Evolutionary conservation across 2,113 vertebrate species (phyloP).

Genomic region (Natator depressus): DNA sequence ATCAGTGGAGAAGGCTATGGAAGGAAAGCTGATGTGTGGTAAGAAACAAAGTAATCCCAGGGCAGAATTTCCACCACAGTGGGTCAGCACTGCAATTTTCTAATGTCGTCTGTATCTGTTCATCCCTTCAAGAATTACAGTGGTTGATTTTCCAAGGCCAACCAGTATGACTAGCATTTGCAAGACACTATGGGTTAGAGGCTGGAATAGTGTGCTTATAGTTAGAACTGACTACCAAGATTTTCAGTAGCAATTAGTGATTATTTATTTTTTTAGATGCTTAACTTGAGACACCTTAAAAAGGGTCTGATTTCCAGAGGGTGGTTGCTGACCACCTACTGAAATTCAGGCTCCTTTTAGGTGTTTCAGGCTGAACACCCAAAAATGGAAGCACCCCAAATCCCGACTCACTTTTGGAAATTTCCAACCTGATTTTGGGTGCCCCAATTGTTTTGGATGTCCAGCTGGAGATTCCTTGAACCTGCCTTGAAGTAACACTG

Average conservation of each 20-base stretch:
- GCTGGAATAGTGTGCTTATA: background rate
- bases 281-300: background rate
- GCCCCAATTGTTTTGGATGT: background rate
- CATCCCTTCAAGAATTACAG: background rate
- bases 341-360: background rate
- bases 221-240: background rate
- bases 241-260: background rate
- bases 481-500: background rate
- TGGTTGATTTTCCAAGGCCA: background rate
- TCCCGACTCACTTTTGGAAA: background rate
- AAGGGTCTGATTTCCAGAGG: background rate
- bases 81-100: background rate
- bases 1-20: slow-evolving; percentile 94
- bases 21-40: slow-evolving; percentile 94
- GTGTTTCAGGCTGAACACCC: background rate
- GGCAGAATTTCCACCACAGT: fast-evolving
- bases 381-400: background rate
- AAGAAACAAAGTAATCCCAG: slow-evolving; percentile 41
- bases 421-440: background rate
- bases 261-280: background rate
- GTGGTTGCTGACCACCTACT: background rate
- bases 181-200: background rate
- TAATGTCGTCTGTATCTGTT: background rate
- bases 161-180: background rate
- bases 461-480: background rate